phyloP scores from a whole-genome alignment of 2,888 invertebrate genomes.

The Lasioglossum malachurum region DNA sequence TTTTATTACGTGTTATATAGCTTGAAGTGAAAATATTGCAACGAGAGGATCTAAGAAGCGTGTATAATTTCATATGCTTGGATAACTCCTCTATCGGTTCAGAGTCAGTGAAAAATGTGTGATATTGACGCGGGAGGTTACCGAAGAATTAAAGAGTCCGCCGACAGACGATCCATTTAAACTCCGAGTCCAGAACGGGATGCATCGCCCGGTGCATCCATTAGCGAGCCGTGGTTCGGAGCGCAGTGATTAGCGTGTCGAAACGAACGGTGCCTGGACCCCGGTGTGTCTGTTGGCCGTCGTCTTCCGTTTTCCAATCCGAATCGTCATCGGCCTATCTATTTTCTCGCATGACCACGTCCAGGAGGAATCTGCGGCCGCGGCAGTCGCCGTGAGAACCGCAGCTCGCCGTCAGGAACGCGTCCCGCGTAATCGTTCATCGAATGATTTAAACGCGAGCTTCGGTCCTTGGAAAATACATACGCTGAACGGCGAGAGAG shows the following conservation, averaged over 20 bases:
- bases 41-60: background rate
- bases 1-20: too few species aligned
- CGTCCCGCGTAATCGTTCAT: constrained; percentile 45
- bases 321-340: constrained; percentile 50
- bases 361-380: constrained; percentile 30
- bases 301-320: constrained; percentile 31
- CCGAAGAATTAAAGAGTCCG: background rate
- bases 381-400: constrained; percentile 45
- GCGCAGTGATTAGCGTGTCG: constrained; percentile 34
- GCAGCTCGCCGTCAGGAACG: constrained; percentile 28
- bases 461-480: constrained; percentile 47
- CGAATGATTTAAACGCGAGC: constrained; percentile 55
- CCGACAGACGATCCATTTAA: constrained; percentile 13
- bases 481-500: background rate
- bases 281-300: constrained; percentile 31
- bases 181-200: background rate
- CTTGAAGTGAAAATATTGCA: background rate
- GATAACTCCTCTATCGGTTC: background rate
- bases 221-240: constrained; percentile 18
- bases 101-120: background rate
- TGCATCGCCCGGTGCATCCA: background rate
- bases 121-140: background rate
- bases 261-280: constrained; percentile 10
- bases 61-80: background rate
- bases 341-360: constrained; percentile 50